Conservation (phyloP, 2,113 vertebrate species). For the Toxotes chatareus region DNA sequence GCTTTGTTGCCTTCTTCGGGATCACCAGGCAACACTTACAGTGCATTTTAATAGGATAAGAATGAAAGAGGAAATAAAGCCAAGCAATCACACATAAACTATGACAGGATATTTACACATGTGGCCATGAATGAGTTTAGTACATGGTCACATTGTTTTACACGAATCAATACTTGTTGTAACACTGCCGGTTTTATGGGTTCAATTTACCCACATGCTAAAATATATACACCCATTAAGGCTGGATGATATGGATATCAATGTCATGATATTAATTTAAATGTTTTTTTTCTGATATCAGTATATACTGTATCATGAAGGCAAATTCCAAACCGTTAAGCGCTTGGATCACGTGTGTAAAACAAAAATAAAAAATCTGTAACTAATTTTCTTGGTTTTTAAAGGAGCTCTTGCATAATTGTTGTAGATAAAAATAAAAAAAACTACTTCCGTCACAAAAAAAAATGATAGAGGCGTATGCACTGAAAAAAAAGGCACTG, state of each 20-base stretch:
- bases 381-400: not conserved
- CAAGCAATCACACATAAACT: not conserved
- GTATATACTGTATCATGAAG: not conserved
- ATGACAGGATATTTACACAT: not conserved
- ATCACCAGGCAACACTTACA: not conserved
- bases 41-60: not conserved
- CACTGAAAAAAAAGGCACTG: not conserved
- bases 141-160: not conserved
- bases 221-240: not conserved
- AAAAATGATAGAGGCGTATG: not conserved
- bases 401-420: too few relatives aligned
- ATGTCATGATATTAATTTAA: not conserved
- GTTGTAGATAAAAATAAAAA: too few relatives aligned
- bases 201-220: not conserved
- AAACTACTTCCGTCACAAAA: too few relatives aligned
- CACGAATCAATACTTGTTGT: not conserved
- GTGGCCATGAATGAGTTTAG: not conserved
- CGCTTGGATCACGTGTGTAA: not conserved
- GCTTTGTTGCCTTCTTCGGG: not conserved
- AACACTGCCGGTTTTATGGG: not conserved
- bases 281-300: not conserved
- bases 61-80: not conserved
- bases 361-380: not conserved
- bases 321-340: not conserved
- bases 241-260: not conserved